Conservation (phyloP, 2,113 vertebrate genomes). For the Erpornis zantholeuca region DNA sequence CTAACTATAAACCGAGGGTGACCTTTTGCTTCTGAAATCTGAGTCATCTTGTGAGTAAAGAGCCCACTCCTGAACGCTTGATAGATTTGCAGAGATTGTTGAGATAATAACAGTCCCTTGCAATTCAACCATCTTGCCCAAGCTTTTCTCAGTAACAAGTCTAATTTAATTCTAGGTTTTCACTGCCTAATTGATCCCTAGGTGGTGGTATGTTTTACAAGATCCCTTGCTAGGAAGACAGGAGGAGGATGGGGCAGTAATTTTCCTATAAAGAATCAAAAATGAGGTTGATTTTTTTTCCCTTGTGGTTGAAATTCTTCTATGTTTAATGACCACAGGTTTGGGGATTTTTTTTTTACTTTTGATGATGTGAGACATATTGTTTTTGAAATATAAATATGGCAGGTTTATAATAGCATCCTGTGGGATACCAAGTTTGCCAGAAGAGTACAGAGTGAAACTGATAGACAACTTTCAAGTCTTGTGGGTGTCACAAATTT, state of each 20-base stretch:
- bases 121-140: constrained; percentile 23
- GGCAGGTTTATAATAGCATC: constrained; percentile 46
- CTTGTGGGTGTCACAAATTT: background rate
- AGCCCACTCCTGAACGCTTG: constrained; percentile 16
- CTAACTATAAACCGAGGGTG: constrained; percentile 11
- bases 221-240: constrained; percentile 13
- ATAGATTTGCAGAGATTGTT: constrained; percentile 31
- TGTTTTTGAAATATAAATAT: constrained; percentile 50
- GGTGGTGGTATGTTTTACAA: constrained; percentile 44
- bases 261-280: constrained; percentile 30
- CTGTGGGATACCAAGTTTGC: constrained; percentile 18
- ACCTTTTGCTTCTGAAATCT: constrained; percentile 30
- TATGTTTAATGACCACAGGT: constrained; percentile 36
- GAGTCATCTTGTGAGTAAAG: constrained; percentile 32
- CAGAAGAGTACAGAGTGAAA: background rate
- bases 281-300: background rate
- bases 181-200: constrained; percentile 47
- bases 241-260: background rate
- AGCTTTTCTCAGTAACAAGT: constrained; percentile 32
- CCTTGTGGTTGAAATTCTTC: background rate
- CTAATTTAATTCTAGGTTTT: constrained; percentile 59
- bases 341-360: constrained; percentile 25
- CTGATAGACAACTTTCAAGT: background rate
- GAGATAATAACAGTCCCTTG: constrained; percentile 11
- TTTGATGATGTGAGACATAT: constrained; percentile 24